Conservation (phyloP, 1,140 invertebrate species). For the Mesaphorura yosii region DNA sequence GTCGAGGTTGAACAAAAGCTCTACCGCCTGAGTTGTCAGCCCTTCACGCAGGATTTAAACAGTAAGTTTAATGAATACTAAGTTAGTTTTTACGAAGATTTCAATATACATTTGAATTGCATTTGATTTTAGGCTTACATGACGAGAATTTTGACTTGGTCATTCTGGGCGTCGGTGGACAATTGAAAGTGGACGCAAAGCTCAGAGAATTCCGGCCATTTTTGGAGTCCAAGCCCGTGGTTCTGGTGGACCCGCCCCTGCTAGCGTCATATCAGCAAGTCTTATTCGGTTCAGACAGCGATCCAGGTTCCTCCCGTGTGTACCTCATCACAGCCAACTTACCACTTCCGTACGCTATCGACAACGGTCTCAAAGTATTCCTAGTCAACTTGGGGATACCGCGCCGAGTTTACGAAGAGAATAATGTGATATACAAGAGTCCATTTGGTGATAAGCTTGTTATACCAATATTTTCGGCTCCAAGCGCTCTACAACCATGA, state of each 20-base stretch:
- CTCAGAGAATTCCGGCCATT: neutral
- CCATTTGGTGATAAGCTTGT: slow-evolving; percentile 26
- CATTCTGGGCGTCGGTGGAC: slow-evolving; percentile 15
- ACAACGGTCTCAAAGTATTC: slow-evolving; percentile 13
- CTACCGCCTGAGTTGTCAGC: slow-evolving; percentile 14
- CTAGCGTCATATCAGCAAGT: slow-evolving; percentile 7
- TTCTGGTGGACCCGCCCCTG: slow-evolving; percentile 17
- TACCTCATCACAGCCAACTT: slow-evolving; percentile 15
- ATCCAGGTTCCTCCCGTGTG: neutral
- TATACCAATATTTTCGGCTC: slow-evolving; percentile 20
- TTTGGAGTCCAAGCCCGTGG: slow-evolving; percentile 1
- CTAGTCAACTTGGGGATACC: slow-evolving; percentile 27
- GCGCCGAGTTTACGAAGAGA: slow-evolving; percentile 8
- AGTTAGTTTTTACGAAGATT: neutral
- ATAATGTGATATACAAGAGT: slow-evolving; percentile 18
- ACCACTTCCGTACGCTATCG: slow-evolving; percentile 14
- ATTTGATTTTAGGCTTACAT: slow-evolving; percentile 11
- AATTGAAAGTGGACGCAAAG: neutral
- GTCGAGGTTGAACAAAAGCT: slow-evolving; percentile 13
- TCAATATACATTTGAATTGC: neutral
- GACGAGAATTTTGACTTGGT: slow-evolving; percentile 16
- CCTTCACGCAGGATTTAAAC: slow-evolving; percentile 3
- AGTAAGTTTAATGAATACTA: slow-evolving; percentile 10
- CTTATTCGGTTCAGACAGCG: neutral
- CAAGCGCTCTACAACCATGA: too few relatives aligned